A percentile compares a stretch with the other conserved stretches of the same genome.
Conservation (phyloP, 2,888 invertebrate species). For the Quadroppia sp. region DNA sequence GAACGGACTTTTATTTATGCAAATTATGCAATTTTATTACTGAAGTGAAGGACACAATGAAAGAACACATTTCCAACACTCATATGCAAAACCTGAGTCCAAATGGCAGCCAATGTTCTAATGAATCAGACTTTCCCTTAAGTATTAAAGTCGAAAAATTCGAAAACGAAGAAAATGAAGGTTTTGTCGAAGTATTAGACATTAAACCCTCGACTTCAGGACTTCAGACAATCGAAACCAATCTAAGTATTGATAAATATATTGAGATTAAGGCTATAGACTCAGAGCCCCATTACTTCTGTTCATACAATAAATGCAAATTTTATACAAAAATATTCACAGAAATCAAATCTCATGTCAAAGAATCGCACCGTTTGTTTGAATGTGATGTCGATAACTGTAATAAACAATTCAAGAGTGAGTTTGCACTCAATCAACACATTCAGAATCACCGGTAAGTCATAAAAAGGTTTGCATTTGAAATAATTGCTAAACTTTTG, state of each 20-base stretch:
- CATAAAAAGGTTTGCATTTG: no score
- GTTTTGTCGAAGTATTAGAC: background rate
- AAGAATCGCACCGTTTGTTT: background rate
- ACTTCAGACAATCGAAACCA: background rate
- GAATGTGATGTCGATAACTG: constrained; percentile 2
- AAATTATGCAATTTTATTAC: background rate
- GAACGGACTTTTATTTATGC: background rate
- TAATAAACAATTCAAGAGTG: constrained; percentile 5
- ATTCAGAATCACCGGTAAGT: constrained; percentile 7
- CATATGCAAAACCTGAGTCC: background rate
- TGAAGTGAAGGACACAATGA: constrained; percentile 7
- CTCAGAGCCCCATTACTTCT: constrained; percentile 15
- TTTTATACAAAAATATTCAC: background rate
- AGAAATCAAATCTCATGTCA: constrained; percentile 6
- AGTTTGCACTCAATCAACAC: background rate
- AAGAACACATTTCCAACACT: background rate
- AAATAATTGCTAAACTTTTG: no score
- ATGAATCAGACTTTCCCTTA: background rate
- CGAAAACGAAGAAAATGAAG: background rate
- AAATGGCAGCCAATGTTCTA: background rate
- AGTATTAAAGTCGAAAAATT: background rate
- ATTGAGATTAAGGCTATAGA: constrained; percentile 5
- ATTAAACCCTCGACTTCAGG: background rate
- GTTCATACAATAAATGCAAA: background rate
- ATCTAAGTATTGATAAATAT: background rate